Evolutionary conservation across 1,140 invertebrate genomes (phyloP).

Genomic region (Saccostrea glomerata): DNA sequence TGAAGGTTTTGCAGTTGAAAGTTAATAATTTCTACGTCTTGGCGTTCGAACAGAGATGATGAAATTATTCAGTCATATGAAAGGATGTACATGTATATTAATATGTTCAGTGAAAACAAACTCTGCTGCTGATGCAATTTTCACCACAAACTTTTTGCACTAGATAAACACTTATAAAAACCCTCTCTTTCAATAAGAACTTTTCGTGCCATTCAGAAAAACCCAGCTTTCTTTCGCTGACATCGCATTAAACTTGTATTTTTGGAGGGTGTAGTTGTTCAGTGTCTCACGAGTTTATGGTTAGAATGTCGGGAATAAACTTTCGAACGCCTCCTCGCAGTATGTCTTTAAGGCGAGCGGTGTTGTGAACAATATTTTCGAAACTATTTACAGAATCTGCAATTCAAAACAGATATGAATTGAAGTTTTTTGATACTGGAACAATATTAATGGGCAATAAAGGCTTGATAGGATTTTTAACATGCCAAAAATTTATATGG

Average conservation of each 20-base stretch:
- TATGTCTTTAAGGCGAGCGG: not conserved
- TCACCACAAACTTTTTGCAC: not conserved
- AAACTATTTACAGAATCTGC: constrained; percentile 31
- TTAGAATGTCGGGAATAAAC: not conserved
- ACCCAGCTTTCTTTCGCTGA: not conserved
- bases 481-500: constrained; percentile 24
- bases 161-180: not conserved
- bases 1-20: too few relatives aligned
- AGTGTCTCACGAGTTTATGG: not conserved
- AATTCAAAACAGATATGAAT: constrained; percentile 28
- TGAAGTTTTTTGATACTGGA: not conserved
- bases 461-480: constrained; percentile 20
- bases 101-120: too few relatives aligned
- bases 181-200: not conserved
- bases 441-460: constrained; percentile 31
- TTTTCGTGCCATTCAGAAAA: not conserved
- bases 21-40: too few relatives aligned
- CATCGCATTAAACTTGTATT: not conserved
- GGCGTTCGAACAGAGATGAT: too few relatives aligned
- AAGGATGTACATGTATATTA: too few relatives aligned
- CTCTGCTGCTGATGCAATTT: not conserved
- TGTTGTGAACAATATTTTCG: not conserved
- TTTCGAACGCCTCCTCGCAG: constrained; percentile 4
- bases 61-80: too few relatives aligned
- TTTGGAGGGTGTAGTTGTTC: not conserved